phyloP scores from a whole-genome alignment of 2,113 vertebrate species.

The Datnioides undecimradiatus region DNA sequence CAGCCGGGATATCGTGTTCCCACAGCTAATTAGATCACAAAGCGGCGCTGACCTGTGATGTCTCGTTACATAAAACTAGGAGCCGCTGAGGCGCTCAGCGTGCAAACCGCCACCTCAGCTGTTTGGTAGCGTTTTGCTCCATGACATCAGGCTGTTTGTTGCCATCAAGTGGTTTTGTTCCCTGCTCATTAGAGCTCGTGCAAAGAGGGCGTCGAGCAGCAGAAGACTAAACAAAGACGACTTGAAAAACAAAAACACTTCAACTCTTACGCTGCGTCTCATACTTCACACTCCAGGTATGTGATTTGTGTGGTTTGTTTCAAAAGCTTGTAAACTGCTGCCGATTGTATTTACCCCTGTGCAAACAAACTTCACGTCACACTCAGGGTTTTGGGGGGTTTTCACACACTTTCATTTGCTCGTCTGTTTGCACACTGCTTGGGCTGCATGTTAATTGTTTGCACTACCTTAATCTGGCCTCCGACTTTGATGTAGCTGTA shows the following conservation, averaged over 20 bases:
- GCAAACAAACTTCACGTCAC: slow-evolving; percentile 17
- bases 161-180: slow-evolving; percentile 62
- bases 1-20: slow-evolving; percentile 19
- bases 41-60: slow-evolving; percentile 13
- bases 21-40: slow-evolving; percentile 49
- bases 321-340: not conserved
- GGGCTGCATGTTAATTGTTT: not conserved
- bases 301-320: slow-evolving; percentile 8
- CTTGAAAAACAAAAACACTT: not conserved
- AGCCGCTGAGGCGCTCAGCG: slow-evolving; percentile 36
- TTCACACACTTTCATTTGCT: not conserved
- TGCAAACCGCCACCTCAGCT: slow-evolving; percentile 51
- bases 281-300: not conserved
- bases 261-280: not conserved
- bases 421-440: too few species aligned
- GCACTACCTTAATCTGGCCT: slow-evolving; percentile 88
- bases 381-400: not conserved
- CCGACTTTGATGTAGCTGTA: slow-evolving; percentile 92
- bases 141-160: slow-evolving; percentile 77
- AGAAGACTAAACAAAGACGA: slow-evolving; percentile 6
- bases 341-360: not conserved
- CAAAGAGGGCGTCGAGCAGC: slow-evolving; percentile 24
- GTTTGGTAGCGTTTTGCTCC: slow-evolving; percentile 51
- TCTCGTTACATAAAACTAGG: slow-evolving; percentile 29
- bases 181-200: slow-evolving; percentile 65